A percentile compares a stretch with the other conserved stretches of the same genome.
Evolutionary conservation across 2,113 vertebrate species (phyloP).

Genomic region (Thermophis baileyi): DNA sequence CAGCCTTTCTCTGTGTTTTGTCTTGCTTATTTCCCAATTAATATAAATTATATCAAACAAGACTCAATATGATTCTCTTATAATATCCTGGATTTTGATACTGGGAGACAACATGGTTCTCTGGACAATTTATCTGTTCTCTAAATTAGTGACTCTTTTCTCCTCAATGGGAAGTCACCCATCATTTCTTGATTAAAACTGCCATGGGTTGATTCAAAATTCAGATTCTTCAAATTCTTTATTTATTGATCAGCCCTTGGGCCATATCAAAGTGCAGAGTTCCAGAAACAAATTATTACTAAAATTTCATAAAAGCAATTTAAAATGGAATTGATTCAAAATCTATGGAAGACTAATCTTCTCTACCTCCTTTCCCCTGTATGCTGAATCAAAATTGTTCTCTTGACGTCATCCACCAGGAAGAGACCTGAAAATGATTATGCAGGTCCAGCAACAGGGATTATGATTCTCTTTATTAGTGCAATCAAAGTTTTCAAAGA

Average conservation of each 20-base stretch:
- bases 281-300: too few relatives aligned
- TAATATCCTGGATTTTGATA: neutral
- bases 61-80: neutral
- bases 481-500: neutral
- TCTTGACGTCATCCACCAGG: neutral
- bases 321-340: neutral
- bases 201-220: neutral
- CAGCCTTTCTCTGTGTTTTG: neutral
- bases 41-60: neutral
- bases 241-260: too few relatives aligned
- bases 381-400: neutral
- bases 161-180: neutral
- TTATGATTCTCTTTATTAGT: neutral
- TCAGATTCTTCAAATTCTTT: too few relatives aligned
- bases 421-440: neutral
- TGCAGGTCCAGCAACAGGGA: neutral
- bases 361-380: neutral
- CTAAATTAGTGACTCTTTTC: neutral
- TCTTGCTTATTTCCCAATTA: neutral
- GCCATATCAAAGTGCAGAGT: too few relatives aligned
- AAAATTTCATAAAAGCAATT: too few relatives aligned
- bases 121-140: neutral
- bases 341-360: neutral
- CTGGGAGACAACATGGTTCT: neutral
- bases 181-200: neutral